Conservation (phyloP, 2,888 invertebrate species). For the Drosophila mimica region DNA sequence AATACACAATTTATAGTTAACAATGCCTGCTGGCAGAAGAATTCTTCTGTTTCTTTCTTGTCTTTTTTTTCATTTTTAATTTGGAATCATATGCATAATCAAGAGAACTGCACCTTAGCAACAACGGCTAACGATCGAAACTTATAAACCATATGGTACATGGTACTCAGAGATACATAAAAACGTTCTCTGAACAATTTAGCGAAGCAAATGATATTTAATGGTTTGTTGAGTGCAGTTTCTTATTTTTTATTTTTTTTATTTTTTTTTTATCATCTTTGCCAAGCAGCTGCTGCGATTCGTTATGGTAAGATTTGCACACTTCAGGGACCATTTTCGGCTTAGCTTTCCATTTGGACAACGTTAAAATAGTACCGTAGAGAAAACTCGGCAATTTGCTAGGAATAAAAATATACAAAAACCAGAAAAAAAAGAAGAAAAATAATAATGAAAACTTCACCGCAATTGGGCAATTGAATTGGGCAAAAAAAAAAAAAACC, state of each 20-base stretch:
- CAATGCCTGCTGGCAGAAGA: neutral
- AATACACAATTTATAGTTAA: neutral
- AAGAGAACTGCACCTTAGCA: neutral
- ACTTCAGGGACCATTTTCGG: slow-evolving; percentile 37
- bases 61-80: no score
- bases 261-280: slow-evolving; percentile 4
- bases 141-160: slow-evolving; percentile 2
- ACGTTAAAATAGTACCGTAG: slow-evolving; percentile 14
- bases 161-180: neutral
- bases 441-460: slow-evolving; percentile 8
- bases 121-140: neutral
- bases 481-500: slow-evolving; percentile 17
- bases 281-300: slow-evolving; percentile 24
- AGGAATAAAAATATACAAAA: slow-evolving; percentile 5
- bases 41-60: no score
- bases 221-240: slow-evolving; percentile 29
- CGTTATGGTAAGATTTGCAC: slow-evolving; percentile 38
- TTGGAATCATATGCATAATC: neutral
- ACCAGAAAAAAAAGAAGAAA: neutral
- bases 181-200: slow-evolving; percentile 10
- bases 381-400: slow-evolving; percentile 18
- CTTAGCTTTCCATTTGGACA: slow-evolving; percentile 34
- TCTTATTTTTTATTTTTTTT: slow-evolving; percentile 1
- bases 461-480: slow-evolving; percentile 49
- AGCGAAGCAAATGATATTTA: slow-evolving; percentile 39